Evolutionary conservation across 2,888 invertebrate genomes (phyloP), one percentile per base, ranked within the genome.

Genomic region (Epiblema foenella): DNA sequence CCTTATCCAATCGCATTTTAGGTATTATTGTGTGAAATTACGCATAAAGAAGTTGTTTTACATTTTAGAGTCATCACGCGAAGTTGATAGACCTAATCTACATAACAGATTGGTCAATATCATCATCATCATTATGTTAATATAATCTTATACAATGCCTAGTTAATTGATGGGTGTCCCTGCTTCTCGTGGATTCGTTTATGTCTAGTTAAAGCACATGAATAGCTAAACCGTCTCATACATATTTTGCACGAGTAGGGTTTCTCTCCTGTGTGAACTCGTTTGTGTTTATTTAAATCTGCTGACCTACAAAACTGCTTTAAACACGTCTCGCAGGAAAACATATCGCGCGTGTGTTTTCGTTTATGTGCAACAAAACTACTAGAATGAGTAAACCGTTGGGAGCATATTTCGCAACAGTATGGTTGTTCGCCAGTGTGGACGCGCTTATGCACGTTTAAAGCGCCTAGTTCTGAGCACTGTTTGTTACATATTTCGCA

Each of bases 361-460:
- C 57, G 33, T 17, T 17, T 57, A 33, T 57, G 57, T 57, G 57
- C 57, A n/a, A 33, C n/a, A 9, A 57, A 57, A 57, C 57, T 57
- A 9, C 33, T 15, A 37, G 57, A 37, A 33, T 57, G 17, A 10
- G 57, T 4, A 17, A 57, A 57, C 33, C 10, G 33, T 33, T 33
- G 7, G 10, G 11, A 10, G 11, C 57, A 57, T 37, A 57, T 37
- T 37, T 57, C 17, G 11, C 57, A 57, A 57, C 10, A 17, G 37
- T 37, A 57, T 3, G 57, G 57, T 17, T 57, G 33, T 5, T 57
- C 57, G 17, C 57, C 57, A 17, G 37, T 37, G 37, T 57, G 57
- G 0, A 4, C 33, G 11, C 57, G 17, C 33, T 3, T 37, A 37
- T 57, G 57, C 33, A 11, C 17, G 4, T 37, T 57, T 57, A 57